Conservation (phyloP, 2,888 invertebrate species). For the Ptilodon capucinus region DNA sequence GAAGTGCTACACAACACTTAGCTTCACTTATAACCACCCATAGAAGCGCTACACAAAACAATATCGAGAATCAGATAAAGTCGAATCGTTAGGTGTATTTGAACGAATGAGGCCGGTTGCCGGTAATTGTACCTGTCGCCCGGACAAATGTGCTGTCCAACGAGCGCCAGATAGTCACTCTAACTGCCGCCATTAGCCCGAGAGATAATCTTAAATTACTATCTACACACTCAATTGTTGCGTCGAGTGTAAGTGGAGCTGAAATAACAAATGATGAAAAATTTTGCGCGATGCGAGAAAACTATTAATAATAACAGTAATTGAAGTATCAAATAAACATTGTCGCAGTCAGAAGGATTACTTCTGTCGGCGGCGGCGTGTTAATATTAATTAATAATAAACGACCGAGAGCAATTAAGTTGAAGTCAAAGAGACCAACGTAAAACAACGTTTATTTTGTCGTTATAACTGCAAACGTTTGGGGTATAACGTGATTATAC, state of each 20-base stretch:
- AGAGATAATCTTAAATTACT: constrained; percentile 67
- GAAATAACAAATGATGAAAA: background rate
- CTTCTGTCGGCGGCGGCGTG: constrained; percentile 3
- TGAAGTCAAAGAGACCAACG: constrained; percentile 3
- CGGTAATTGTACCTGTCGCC: constrained; percentile 76
- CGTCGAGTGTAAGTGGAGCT: constrained; percentile 17
- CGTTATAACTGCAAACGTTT: too few relatives aligned
- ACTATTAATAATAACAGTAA: background rate
- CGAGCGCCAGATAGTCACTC: constrained; percentile 68
- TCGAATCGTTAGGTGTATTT: constrained; percentile 60
- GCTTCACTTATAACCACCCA: background rate
- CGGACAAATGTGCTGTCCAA: constrained; percentile 70
- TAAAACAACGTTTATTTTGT: background rate
- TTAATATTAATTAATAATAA: constrained; percentile 29
- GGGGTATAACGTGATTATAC: too few relatives aligned
- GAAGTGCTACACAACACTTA: background rate
- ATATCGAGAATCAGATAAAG: constrained; percentile 39
- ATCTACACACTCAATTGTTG: constrained; percentile 45
- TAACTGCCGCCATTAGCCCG: constrained; percentile 67
- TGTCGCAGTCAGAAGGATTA: constrained; percentile 19
- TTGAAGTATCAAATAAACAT: background rate
- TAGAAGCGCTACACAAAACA: constrained; percentile 31
- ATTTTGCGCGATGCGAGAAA: background rate
- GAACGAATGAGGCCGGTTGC: constrained; percentile 62
- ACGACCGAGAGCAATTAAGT: constrained; percentile 24